These are phyloP conservation scores for Timandra comae DNA, from an alignment of 2,888 invertebrate genomes.

Conservation along the genomic window DNA sequence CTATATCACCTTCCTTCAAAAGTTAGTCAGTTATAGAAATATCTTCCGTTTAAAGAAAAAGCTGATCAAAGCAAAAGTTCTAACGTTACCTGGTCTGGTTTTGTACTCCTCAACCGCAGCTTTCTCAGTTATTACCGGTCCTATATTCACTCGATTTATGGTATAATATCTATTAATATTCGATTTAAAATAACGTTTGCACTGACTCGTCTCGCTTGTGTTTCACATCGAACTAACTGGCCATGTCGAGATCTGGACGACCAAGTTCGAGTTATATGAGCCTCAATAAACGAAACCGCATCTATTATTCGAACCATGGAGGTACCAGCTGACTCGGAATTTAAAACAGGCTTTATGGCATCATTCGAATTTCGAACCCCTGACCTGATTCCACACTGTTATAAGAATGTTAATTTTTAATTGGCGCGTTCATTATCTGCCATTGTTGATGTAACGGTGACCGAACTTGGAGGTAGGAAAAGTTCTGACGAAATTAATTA, in stretches of 20 bases:
- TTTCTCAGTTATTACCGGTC: no score
- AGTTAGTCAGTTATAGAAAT: no score
- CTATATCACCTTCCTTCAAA: no score
- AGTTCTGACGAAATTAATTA: constrained; percentile 13
- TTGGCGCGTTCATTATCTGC: constrained; percentile 32
- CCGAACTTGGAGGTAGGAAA: constrained; percentile 3
- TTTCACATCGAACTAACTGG: constrained; percentile 70
- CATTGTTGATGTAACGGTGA: constrained; percentile 19
- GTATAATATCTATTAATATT: no score
- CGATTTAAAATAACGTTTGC: constrained; percentile 9
- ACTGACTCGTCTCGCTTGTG: constrained; percentile 61
- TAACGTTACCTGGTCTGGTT: no score
- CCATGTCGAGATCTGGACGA: constrained; percentile 35
- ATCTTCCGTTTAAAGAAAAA: no score
- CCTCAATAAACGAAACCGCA: constrained; percentile 71
- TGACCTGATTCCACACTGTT: constrained; percentile 53
- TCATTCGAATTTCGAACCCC: constrained; percentile 36
- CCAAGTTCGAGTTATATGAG: constrained; percentile 65
- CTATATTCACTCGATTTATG: no score
- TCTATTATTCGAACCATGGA: constrained; percentile 59
- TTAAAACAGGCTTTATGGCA: constrained; percentile 66
- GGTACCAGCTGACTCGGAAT: constrained; percentile 66
- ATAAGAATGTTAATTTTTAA: constrained; percentile 43
- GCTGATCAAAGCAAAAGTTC: no score
- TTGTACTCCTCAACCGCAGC: no score